These are phyloP conservation scores for Resseliella maxima DNA, from an alignment of 2,888 invertebrate genomes.

Conservation along the genomic window DNA sequence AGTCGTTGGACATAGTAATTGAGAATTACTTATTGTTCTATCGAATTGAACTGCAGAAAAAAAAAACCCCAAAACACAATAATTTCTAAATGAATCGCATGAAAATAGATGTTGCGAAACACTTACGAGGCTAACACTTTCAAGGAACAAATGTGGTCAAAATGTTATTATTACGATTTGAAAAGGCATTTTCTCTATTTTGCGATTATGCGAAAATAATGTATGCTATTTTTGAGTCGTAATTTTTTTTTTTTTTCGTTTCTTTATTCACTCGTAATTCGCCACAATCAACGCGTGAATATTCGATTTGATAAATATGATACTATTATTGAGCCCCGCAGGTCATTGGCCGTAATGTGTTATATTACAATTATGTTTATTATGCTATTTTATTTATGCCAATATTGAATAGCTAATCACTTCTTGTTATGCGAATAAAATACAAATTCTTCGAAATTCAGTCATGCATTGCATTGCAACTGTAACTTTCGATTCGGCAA, in stretches of 20 bases:
- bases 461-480: conserved; percentile 24
- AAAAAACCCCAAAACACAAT: not conserved
- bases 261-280: no score
- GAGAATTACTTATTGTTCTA: conserved; percentile 1
- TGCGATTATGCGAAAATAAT: not conserved
- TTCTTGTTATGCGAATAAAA: not conserved
- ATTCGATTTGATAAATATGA: conserved; percentile 33
- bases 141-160: not conserved
- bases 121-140: not conserved
- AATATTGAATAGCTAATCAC: not conserved
- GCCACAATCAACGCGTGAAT: not conserved
- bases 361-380: conserved; percentile 38
- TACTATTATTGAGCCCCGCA: not conserved
- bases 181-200: not conserved
- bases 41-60: not conserved
- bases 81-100: not conserved
- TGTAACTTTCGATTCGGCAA: not conserved
- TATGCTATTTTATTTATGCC: not conserved
- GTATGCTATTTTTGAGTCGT: no score
- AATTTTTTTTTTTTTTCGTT: no score
- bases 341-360: not conserved
- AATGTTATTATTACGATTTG: not conserved
- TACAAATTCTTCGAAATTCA: not conserved
- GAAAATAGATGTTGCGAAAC: not conserved
- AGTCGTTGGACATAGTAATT: not conserved